Conservation (phyloP, 2,797 vertebrate species). For the Psittacula echo region DNA sequence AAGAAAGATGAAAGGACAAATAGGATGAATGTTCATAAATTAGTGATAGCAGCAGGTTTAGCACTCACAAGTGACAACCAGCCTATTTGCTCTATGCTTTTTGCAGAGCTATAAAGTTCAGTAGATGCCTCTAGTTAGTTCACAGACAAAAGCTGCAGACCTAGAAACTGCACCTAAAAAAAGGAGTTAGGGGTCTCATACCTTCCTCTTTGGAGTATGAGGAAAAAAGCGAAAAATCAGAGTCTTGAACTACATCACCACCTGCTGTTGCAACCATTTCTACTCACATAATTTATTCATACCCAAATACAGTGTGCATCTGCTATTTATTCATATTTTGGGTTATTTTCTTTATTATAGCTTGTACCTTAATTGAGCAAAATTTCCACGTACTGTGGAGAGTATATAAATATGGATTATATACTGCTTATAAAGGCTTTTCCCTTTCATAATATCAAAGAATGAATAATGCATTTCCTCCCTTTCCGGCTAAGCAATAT, state of each 20-base stretch:
- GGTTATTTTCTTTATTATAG: slow-evolving; percentile 7
- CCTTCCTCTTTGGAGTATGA: not conserved
- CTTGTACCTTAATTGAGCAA: not conserved
- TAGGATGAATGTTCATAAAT: slow-evolving; percentile 41
- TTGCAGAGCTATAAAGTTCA: slow-evolving; percentile 14
- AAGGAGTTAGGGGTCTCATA: not conserved
- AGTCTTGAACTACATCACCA: slow-evolving; percentile 58
- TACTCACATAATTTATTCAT: slow-evolving; percentile 64
- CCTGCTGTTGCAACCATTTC: slow-evolving; percentile 59
- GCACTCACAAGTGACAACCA: not conserved
- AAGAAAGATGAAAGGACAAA: slow-evolving; percentile 41
- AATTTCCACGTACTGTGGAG: not conserved
- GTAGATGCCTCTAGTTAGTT: not conserved
- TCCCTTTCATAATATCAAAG: slow-evolving; percentile 16
- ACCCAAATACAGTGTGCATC: slow-evolving; percentile 3
- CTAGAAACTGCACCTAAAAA: not conserved
- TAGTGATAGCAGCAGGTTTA: slow-evolving; percentile 45
- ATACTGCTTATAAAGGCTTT: slow-evolving; percentile 33
- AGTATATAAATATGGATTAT: slow-evolving; percentile 34
- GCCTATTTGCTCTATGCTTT: not conserved
- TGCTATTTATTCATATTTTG: slow-evolving; percentile 57
- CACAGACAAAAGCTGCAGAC: not conserved
- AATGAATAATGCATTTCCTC: slow-evolving; percentile 56
- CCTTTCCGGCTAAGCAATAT: slow-evolving; percentile 46
- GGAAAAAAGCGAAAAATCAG: slow-evolving; percentile 15